Evolutionary conservation across 2,888 invertebrate species (phyloP), one percentile per base, ranked within the genome.

Genomic region (Phengaris arion): DNA sequence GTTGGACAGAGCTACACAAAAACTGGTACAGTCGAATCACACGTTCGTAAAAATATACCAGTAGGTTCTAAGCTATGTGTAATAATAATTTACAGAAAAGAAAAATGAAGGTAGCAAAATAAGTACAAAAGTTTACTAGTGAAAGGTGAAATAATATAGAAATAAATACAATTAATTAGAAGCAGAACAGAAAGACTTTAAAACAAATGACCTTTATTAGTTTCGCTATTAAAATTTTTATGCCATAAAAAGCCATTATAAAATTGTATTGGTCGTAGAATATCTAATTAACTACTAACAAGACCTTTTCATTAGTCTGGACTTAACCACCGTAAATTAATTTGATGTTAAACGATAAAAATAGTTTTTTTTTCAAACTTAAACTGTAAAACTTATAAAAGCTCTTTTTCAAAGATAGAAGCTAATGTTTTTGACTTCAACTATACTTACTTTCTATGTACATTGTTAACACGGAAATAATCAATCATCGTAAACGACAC

Each of bases 381-480:
- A n/a, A n/a, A n/a, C n/a, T n/a, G 35, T 64, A 12, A 64, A 64
- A 45, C 64, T 64, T 45, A 52, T 9, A 52, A 52, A 52, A 52
- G 52, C 52, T 35, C n/a, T 35, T 55, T 64, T 12, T 64, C 4
- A 64, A 13, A 6, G 12, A 59, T 15, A 7, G 8, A 22, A 15
- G 5, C 12, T 35, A 35, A 64, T 6, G 10, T 72, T 52, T 70
- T 72, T 13, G 52, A 52, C 0, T 22, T 8, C 0, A 6, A 72
- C 52, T 54, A 54, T 72, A 72, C 51, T 7, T 54, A 22, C 52
- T 52, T 52, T 52, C 70, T 48, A 51, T 70, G 72, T 72, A 72
- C 13, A 72, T 35, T 72, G 22, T 72, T 54, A 72, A 72, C 72
- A 72, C 72, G 72, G 69, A 72, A 54, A 72, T 22, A 35, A 72